Conservation (phyloP, 2,113 vertebrate genomes). For the Gymnocephalus cernua region DNA sequence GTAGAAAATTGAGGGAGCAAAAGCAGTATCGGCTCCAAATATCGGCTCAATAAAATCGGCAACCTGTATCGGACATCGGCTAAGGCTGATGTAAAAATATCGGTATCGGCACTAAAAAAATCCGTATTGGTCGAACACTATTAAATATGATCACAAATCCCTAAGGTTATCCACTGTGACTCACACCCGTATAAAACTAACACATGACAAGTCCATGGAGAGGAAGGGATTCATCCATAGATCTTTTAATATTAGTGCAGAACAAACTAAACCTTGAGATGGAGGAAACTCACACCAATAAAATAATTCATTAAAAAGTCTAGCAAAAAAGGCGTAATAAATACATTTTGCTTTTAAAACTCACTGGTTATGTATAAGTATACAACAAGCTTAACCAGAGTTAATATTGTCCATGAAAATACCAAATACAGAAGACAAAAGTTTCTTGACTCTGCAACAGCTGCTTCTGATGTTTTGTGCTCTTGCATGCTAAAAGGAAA, state of each 20-base stretch:
- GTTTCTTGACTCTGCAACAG: not conserved
- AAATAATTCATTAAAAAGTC: not conserved
- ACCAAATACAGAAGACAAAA: not conserved
- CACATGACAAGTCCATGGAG: not conserved
- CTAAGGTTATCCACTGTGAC: not conserved
- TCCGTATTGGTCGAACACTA: too few relatives aligned
- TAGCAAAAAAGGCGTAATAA: too few relatives aligned
- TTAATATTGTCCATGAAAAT: not conserved
- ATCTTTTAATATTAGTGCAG: not conserved
- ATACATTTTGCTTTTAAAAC: not conserved
- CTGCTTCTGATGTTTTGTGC: not conserved
- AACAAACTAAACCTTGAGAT: not conserved
- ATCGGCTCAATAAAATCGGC: too few relatives aligned
- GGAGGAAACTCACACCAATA: not conserved
- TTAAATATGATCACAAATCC: not conserved
- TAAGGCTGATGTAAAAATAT: too few relatives aligned
- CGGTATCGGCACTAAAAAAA: too few relatives aligned
- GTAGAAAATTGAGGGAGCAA: too few relatives aligned
- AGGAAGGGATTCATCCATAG: not conserved
- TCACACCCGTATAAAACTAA: not conserved
- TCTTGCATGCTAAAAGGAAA: not conserved
- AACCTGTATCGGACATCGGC: too few relatives aligned
- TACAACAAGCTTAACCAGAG: not conserved
- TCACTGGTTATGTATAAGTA: not conserved
- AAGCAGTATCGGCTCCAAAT: too few relatives aligned